Percentiles rank a stretch among this genome's conserved stretches.
Evolutionary conservation across 1,140 invertebrate species (phyloP).

Genomic region (Leptinotarsa undecemlineata): DNA sequence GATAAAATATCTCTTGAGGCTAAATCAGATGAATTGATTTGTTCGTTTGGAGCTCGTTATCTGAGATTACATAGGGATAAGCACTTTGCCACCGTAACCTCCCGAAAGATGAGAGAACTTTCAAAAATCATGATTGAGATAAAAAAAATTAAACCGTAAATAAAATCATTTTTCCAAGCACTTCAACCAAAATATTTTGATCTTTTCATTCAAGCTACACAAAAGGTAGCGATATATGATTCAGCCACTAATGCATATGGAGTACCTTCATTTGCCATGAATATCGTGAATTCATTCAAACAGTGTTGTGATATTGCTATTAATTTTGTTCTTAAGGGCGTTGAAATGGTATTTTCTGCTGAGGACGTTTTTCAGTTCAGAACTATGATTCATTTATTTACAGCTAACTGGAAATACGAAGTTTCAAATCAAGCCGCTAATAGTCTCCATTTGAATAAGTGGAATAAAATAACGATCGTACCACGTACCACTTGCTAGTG

Average conservation of each 20-base stretch:
- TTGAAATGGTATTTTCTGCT: neutral
- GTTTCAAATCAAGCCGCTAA: slow-evolving; percentile 40
- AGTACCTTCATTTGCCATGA: slow-evolving; percentile 37
- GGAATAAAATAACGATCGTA: slow-evolving; percentile 49
- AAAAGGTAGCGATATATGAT: slow-evolving; percentile 35
- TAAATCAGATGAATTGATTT: slow-evolving; percentile 45
- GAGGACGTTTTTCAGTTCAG: slow-evolving; percentile 28
- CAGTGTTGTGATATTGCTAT: slow-evolving; percentile 23
- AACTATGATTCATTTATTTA: slow-evolving; percentile 12
- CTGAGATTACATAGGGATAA: slow-evolving; percentile 47
- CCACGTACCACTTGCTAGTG: slow-evolving; percentile 49
- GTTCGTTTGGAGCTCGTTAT: slow-evolving; percentile 46
- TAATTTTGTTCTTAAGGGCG: neutral
- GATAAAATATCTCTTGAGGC: slow-evolving; percentile 39
- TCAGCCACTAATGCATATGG: slow-evolving; percentile 28
- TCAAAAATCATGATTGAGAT: neutral
- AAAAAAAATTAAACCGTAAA: neutral
- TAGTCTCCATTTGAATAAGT: slow-evolving; percentile 49
- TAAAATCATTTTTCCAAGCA: slow-evolving; percentile 20
- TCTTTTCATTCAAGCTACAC: slow-evolving; percentile 31
- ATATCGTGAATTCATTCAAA: slow-evolving; percentile 38
- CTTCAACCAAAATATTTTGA: slow-evolving; percentile 43
- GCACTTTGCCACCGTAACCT: slow-evolving; percentile 45
- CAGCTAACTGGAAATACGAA: slow-evolving; percentile 34
- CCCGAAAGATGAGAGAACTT: slow-evolving; percentile 45